A percentile compares a stretch with the other conserved stretches of the same genome.
Evolutionary conservation across 1,140 invertebrate species (phyloP).

Genomic region (Sarcophaga bullata): DNA sequence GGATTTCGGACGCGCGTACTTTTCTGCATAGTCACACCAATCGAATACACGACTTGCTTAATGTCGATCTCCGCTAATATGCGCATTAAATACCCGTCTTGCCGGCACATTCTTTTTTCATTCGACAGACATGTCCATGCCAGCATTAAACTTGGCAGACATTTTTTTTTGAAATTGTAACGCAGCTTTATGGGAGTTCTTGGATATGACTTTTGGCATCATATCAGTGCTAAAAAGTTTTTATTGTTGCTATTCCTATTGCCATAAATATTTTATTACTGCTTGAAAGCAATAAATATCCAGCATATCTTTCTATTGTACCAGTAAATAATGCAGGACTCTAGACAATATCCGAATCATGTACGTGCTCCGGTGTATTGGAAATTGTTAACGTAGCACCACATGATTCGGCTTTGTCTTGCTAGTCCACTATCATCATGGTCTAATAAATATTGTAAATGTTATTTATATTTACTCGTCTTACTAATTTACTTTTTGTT

Average conservation of each 20-base stretch:
- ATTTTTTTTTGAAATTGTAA: no score
- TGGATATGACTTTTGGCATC: no score
- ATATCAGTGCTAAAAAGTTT: neutral
- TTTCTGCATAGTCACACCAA: no score
- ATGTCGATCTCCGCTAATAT: no score
- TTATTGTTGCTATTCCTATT: neutral
- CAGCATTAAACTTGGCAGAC: no score
- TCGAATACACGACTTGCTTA: no score
- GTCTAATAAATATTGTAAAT: neutral
- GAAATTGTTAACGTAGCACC: slow-evolving; percentile 70
- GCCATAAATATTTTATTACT: neutral
- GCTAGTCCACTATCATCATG: slow-evolving; percentile 1
- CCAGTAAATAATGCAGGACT: slow-evolving; percentile 13
- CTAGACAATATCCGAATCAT: slow-evolving; percentile 63
- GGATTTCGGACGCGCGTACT: no score
- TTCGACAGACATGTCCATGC: no score
- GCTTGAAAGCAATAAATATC: neutral
- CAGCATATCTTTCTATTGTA: neutral
- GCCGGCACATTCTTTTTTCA: no score
- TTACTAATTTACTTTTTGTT: slow-evolving; percentile 25
- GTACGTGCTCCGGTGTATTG: slow-evolving; percentile 68
- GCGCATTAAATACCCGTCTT: no score
- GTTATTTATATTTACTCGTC: slow-evolving; percentile 9
- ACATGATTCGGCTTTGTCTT: slow-evolving; percentile 75
- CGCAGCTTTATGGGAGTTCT: no score